phyloP scores from a whole-genome alignment of 2,797 vertebrate species.

The Hippocampus kuda region DNA sequence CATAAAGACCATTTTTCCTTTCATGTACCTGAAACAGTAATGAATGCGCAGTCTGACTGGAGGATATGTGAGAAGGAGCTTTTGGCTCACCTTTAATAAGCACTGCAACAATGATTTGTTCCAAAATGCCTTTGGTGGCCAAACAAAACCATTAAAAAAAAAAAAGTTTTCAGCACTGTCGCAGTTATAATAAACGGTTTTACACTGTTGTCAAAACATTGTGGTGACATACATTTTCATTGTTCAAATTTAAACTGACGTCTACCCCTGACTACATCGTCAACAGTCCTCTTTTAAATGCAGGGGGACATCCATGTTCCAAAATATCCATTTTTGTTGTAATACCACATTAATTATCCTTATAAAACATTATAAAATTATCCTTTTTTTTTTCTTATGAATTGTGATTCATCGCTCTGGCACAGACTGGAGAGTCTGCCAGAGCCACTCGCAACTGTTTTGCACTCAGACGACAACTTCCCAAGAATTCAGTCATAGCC shows the following conservation, averaged over 20 bases:
- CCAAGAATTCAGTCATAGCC: constrained; percentile 21
- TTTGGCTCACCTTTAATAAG: background rate
- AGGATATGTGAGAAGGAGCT: constrained; percentile 3
- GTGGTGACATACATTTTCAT: background rate
- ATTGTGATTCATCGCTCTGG: constrained; percentile 20
- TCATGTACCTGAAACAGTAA: constrained; percentile 21
- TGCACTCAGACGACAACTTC: constrained; percentile 44
- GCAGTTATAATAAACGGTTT: background rate
- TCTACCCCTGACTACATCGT: background rate
- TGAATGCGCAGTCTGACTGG: constrained; percentile 16
- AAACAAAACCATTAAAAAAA: background rate
- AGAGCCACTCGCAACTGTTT: constrained; percentile 46
- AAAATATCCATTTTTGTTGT: background rate
- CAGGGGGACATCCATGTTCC: background rate
- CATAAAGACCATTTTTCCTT: constrained; percentile 45
- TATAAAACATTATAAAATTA: too few species aligned
- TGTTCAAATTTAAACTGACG: background rate
- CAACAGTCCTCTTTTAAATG: background rate
- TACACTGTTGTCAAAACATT: background rate
- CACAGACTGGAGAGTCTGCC: constrained; percentile 23
- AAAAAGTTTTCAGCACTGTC: background rate
- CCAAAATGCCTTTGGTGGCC: background rate
- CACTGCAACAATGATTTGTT: background rate
- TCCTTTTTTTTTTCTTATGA: too few species aligned
- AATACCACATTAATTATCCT: too few species aligned